Conservation (phyloP, 1,140 invertebrate genomes). For the Leptopilina clavipes region DNA sequence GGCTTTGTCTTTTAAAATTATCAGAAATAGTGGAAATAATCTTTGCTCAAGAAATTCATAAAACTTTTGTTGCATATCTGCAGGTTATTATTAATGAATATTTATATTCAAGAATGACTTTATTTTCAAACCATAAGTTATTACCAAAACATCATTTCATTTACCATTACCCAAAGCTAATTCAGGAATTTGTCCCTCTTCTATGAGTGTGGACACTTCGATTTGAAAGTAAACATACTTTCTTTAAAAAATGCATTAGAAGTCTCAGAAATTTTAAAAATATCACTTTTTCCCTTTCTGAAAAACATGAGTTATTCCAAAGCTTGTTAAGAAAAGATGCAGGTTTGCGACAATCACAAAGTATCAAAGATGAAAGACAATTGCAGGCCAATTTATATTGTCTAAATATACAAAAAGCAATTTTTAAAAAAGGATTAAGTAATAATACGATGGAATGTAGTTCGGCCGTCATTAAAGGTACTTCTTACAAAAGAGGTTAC, state of each 20-base stretch:
- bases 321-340: background rate
- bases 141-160: conserved; percentile 35
- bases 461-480: too few species aligned
- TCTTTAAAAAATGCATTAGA: background rate
- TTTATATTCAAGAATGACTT: background rate
- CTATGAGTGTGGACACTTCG: background rate
- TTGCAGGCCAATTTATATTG: background rate
- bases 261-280: background rate
- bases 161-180: conserved; percentile 12
- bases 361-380: background rate
- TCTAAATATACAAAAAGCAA: background rate
- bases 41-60: conserved; percentile 21
- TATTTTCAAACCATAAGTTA: background rate
- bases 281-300: background rate
- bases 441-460: too few species aligned
- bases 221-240: conserved; percentile 1
- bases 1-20: conserved; percentile 28
- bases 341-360: background rate
- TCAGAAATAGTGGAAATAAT: background rate
- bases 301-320: background rate
- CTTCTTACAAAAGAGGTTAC: background rate
- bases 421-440: background rate
- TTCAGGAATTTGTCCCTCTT: background rate
- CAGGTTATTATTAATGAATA: conserved; percentile 3
- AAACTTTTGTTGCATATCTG: background rate